Conservation (phyloP, 2,113 vertebrate species). For the Myanophis thanlyinensis region DNA sequence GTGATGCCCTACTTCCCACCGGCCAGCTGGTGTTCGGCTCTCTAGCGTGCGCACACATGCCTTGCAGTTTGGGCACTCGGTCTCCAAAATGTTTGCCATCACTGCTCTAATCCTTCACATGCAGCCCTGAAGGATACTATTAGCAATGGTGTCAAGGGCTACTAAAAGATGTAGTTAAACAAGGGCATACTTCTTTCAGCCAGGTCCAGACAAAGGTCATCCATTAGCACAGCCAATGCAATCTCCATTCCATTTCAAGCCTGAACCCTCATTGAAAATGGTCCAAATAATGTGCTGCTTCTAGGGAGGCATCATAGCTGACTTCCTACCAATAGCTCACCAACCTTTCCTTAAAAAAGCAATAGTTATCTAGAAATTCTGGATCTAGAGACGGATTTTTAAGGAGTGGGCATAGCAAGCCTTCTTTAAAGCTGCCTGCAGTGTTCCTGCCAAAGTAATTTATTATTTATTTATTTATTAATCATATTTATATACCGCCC, state of each 20-base stretch:
- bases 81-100: too few relatives aligned
- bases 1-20: too few relatives aligned
- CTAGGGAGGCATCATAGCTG: too few relatives aligned
- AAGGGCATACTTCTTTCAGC: background rate
- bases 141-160: background rate
- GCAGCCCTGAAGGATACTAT: background rate
- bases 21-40: too few relatives aligned
- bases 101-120: background rate
- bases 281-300: background rate
- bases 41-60: too few relatives aligned
- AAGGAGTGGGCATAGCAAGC: background rate
- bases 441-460: background rate
- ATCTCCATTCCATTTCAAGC: background rate
- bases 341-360: background rate
- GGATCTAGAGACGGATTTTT: background rate
- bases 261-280: background rate
- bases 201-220: background rate
- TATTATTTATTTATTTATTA: too few relatives aligned
- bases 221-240: background rate
- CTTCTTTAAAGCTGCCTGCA: background rate
- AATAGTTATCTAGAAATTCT: background rate
- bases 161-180: background rate
- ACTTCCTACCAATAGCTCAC: background rate
- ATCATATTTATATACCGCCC: too few relatives aligned
- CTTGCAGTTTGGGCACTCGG: too few relatives aligned